phyloP scores from a whole-genome alignment of 2,113 vertebrate species.

The Saimiri boliviensis region DNA sequence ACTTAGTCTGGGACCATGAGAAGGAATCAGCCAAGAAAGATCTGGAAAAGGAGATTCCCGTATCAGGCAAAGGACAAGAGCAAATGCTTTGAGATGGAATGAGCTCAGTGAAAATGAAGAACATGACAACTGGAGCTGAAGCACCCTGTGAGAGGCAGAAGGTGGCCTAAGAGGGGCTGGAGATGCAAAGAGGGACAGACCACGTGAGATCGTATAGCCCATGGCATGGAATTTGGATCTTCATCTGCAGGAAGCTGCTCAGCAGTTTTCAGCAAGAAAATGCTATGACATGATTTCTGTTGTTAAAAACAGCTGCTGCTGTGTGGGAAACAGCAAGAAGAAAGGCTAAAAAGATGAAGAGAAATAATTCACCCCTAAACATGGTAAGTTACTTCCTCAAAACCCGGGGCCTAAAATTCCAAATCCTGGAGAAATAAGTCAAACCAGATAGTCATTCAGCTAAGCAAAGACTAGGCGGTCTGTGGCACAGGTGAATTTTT shows the following conservation, averaged over 20 bases:
- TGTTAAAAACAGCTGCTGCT: neutral
- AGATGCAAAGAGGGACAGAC: neutral
- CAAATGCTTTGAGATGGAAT: neutral
- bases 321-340: neutral
- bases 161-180: neutral
- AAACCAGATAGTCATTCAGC: neutral
- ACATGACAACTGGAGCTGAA: accelerated
- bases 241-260: neutral
- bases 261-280: neutral
- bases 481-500: neutral
- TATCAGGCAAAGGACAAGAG: neutral
- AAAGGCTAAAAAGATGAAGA: neutral
- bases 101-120: neutral
- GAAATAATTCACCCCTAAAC: neutral
- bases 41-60: neutral
- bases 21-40: neutral
- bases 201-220: accelerated
- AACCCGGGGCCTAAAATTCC: neutral
- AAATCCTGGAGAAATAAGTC: neutral
- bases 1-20: neutral
- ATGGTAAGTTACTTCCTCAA: neutral
- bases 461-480: neutral
- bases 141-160: neutral
- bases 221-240: accelerated
- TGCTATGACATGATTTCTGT: neutral